Evolutionary conservation across 2,797 vertebrate genomes (phyloP), one percentile per base, ranked within the genome.

Genomic region (Aphelocoma californica): DNA sequence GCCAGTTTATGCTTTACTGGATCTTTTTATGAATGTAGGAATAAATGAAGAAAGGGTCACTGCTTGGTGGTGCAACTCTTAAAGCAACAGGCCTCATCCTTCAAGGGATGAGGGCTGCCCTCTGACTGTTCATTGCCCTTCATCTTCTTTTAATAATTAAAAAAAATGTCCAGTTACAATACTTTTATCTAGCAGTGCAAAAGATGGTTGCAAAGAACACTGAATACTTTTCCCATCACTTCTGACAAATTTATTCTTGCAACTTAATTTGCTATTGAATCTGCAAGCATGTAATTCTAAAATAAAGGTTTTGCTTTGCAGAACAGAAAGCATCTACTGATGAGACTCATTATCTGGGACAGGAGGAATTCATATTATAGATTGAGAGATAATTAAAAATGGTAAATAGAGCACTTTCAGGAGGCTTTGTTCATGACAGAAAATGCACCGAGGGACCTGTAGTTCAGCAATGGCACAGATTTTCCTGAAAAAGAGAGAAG

Each of bases 251-350:
- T 50, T 58, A 24, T 66, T 72, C n/a, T 32, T 58, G 16, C 56
- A 44, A 58, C 20, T 60, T 81, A 36, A 66, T 92, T 80, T 87
- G 25, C 42, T 80, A 73, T 38, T 73, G 67, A 77, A 80, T 64
- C 32, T 72, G 21, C 14, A 84, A 86, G 29, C 21, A 57, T 10
- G 8, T 54, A 36, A 81, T 83, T 91, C 72, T 74, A 77, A 90
- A 93, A 60, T 38, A 72, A 79, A 84, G 51, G 51, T 82, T 93
- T 89, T 85, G 14, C n/a, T 85, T 58, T 60, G 23, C 25, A 64
- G 64, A 91, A 82, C 4, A 6, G 36, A 82, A 92, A 92, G 23
- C 17, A 75, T 65, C 28, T 64, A 73, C 51, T 51, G 48, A 84
- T 50, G 36, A 81, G 44, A 78, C 8, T 79, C 44, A 54, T 62